Base-by-base conservation (phyloP, 2,888 invertebrate genomes). In the Cerceris rybyensis region DNA sequence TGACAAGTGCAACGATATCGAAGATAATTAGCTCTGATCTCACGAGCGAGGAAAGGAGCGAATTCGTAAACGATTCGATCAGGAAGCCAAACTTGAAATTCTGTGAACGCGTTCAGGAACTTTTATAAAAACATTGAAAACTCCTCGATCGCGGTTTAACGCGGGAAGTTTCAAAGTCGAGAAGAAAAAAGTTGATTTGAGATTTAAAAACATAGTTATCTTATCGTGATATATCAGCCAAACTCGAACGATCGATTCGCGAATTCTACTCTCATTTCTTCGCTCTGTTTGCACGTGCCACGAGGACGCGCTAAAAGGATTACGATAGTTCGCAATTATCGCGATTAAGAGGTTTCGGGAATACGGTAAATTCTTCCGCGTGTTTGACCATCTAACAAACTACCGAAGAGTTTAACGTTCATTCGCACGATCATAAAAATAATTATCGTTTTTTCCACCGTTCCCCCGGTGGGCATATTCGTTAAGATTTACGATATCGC, bases 401-500 rank as follows among this genome's bases (percentile, higher is more conserved):
- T 28, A n/a, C 14, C 17, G 49, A 14, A 43, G 54, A 13, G 63
- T 78, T 72, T 67, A 67, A 49, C 61, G 46, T 78, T 59, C 69
- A 65, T 84, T 84, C 69, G 55, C 75, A 75, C 71, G 28, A 68
- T 64, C 75, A 75, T 70, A 69, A 83, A 78, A 81, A 71, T 84
- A 81, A 83, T 81, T 75, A 55, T 39, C 65, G 66, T 71, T 78
- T 79, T 82, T 72, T 57, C 67, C 58, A 66, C 69, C 76, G 28
- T 28, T 28, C 28, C 28, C 61, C 67, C 77, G 17, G 59, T 68
- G 59, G 59, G 79, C 57, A 46, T 64, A 70, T 73, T 84, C 86
- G 75, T 80, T 80, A 84, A 84, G 86, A 87, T 86, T 87, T 85
- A 84, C 63, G 85, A 82, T 82, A 82, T 84, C 65, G 78, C 70